Base-by-base conservation (phyloP, 2,888 invertebrate genomes). In the Cenopis cana region DNA sequence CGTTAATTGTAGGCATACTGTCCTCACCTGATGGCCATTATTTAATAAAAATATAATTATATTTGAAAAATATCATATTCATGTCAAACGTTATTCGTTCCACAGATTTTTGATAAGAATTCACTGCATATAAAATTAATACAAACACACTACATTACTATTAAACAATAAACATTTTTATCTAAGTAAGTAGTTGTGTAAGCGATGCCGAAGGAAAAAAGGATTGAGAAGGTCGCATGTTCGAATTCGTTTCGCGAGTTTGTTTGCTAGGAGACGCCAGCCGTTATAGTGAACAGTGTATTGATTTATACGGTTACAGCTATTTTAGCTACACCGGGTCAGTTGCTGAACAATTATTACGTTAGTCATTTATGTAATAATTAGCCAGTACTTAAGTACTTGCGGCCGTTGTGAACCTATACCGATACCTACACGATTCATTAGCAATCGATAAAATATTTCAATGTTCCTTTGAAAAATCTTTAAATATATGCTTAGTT, bases 201-300 rank as follows among this genome's bases (percentile, higher is more conserved):
- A 71, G 46, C 52, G 54, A 55, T 20, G 33, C 5, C 3, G 14
- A 60, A 49, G 36, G 24, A 24, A 12, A 10, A 55, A 60, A 20
- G 54, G 29, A 17, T 64, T 38, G 24, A 56, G 50, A n/a, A 46
- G 46, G 46, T 56, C 55, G 46, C 69, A 62, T 69, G 69, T 54
- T 36, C 17, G 24, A 54, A 38, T 49, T 36, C 36, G 49, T 33
- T 60, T 66, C 66, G 70, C 66, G 59, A 60, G 66, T 71, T 73
- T 64, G 67, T 68, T 73, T 73, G 65, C 72, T 73, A 73, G 72
- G 72, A 73, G 29, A 69, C 72, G 69, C 62, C 61, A 17, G 68
- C 62, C 38, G 55, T 38, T 56, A 68, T 62, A 71, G 50, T 72
- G 68, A 68, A 68, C 54, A 49, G 59, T 59, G 64, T 73, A 73